phyloP scores from a whole-genome alignment of 2,113 vertebrate genomes.

The Ovibos moschatus region DNA sequence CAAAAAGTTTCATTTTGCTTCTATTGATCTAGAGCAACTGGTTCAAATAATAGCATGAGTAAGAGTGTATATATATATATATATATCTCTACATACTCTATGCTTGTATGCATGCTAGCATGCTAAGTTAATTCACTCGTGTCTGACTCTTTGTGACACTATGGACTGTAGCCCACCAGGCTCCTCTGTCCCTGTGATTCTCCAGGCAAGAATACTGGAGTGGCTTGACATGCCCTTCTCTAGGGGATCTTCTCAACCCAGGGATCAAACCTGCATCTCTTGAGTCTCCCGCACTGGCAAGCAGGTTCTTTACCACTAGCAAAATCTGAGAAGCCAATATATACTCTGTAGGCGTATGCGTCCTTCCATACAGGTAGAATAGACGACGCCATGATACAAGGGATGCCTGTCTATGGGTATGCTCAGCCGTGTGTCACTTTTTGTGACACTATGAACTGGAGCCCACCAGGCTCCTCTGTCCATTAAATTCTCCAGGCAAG shows the following conservation, averaged over 20 bases:
- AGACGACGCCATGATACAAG: not conserved
- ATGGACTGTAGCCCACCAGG: too few relatives aligned
- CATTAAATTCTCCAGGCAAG: not conserved
- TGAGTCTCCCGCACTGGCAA: too few relatives aligned
- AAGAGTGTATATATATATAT: not conserved
- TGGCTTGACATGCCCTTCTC: too few relatives aligned
- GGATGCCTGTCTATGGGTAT: not conserved
- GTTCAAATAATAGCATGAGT: not conserved
- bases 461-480: not conserved
- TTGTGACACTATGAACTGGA: not conserved
- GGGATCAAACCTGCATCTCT: too few relatives aligned
- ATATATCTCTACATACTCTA: not conserved
- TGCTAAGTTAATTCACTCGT: not conserved
- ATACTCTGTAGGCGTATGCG: not conserved
- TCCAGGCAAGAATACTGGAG: too few relatives aligned
- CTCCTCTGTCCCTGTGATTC: too few relatives aligned
- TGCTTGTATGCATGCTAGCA: not conserved
- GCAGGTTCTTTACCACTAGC: not conserved
- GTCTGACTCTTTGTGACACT: not conserved
- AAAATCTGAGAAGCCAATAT: not conserved
- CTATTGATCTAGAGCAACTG: not conserved
- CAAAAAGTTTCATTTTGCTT: not conserved
- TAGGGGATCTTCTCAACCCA: too few relatives aligned
- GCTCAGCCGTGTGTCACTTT: not conserved
- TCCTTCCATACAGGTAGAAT: not conserved